Conservation (phyloP, 2,797 vertebrate species). For the Apodemus agrarius region DNA sequence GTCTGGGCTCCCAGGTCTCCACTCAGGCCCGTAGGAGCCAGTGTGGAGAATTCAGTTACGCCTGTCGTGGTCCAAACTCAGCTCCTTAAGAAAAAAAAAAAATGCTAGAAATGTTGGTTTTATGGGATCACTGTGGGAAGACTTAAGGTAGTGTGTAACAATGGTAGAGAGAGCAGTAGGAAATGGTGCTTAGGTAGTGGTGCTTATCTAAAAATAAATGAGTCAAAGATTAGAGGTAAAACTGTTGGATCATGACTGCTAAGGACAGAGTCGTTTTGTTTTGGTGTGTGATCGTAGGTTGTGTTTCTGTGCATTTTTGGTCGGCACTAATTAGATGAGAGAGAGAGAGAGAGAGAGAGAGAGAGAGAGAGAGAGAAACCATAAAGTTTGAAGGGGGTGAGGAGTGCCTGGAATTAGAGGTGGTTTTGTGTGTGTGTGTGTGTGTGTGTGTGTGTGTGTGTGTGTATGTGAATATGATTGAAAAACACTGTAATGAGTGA, state of each 20-base stretch:
- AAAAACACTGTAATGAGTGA: neutral
- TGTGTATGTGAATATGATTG: too few species aligned
- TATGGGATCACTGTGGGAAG: neutral
- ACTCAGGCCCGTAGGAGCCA: neutral
- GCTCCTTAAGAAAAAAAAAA: slow-evolving; percentile 35
- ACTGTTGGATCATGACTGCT: neutral
- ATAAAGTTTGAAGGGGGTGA: neutral
- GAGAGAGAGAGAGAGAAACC: neutral
- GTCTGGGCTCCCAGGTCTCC: neutral
- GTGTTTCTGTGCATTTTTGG: neutral
- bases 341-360: neutral
- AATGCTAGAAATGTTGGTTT: neutral
- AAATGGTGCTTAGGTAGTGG: neutral
- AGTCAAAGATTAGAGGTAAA: neutral
- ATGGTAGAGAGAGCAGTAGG: neutral
- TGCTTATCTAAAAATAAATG: neutral
- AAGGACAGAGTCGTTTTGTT: neutral
- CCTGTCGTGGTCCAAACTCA: neutral
- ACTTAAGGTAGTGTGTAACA: neutral
- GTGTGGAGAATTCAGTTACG: neutral
- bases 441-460: too few species aligned
- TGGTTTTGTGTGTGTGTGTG: neutral
- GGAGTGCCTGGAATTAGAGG: neutral
- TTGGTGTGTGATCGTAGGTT: neutral
- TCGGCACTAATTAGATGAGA: neutral